phyloP scores from a whole-genome alignment of 1,140 invertebrate species.

The Solenopsis invicta region DNA sequence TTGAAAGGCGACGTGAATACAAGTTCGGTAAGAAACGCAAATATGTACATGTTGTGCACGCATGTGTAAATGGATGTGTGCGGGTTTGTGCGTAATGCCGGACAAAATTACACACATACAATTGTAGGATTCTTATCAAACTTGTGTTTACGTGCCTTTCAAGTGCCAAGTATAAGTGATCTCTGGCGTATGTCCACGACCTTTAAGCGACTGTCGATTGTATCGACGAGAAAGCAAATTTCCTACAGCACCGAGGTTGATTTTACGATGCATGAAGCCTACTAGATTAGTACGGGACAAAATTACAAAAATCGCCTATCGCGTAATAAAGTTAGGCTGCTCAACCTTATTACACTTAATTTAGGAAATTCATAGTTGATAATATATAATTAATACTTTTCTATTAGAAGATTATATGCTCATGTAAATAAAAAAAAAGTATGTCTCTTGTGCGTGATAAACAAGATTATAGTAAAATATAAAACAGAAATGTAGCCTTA shows the following conservation, averaged over 20 bases:
- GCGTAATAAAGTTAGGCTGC: neutral
- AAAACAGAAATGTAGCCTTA: neutral
- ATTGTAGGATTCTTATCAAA: neutral
- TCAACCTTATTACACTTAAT: neutral
- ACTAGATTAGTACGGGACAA: neutral
- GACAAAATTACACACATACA: too few relatives aligned
- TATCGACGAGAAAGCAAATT: constrained; percentile 18
- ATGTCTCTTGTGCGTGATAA: neutral
- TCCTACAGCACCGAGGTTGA: too few relatives aligned
- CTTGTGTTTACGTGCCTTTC: constrained; percentile 1
- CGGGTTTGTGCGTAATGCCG: too few relatives aligned
- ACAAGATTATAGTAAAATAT: neutral
- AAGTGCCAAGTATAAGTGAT: constrained; percentile 9
- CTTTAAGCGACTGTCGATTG: constrained; percentile 26
- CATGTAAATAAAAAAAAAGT: neutral
- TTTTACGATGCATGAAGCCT: neutral
- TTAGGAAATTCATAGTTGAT: neutral
- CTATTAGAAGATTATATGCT: neutral
- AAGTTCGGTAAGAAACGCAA: neutral
- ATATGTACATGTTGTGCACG: too few relatives aligned
- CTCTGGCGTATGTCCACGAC: constrained; percentile 37
- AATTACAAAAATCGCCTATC: neutral
- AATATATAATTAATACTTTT: neutral
- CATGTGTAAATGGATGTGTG: too few relatives aligned
- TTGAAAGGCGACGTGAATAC: neutral